These are phyloP conservation scores for Apis dorsata DNA, from an alignment of 1,140 invertebrate species.

Conservation along the genomic window DNA sequence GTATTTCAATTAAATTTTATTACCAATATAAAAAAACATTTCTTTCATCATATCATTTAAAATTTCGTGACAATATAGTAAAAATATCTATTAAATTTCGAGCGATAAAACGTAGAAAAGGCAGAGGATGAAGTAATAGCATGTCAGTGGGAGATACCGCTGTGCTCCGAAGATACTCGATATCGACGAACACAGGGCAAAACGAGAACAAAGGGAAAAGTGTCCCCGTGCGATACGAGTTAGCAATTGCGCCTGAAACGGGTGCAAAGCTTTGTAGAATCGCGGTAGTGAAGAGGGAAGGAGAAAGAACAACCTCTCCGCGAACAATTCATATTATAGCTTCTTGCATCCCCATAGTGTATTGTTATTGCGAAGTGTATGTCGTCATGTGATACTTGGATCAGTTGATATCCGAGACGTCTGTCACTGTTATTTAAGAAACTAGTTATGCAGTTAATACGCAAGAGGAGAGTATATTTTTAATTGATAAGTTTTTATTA, in stretches of 20 bases:
- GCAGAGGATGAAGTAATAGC: not conserved
- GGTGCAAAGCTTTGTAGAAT: slow-evolving; percentile 37
- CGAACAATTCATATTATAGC: slow-evolving; percentile 24
- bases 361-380: slow-evolving; percentile 16
- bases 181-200: slow-evolving; percentile 31
- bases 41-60: not conserved
- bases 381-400: not conserved
- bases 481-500: too few relatives aligned
- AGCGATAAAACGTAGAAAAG: too few relatives aligned
- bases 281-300: not conserved
- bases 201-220: slow-evolving; percentile 39
- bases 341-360: not conserved
- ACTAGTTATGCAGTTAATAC: not conserved
- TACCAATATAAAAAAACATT: not conserved
- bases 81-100: not conserved
- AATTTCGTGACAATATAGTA: not conserved
- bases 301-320: not conserved
- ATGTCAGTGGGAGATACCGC: not conserved
- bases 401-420: not conserved
- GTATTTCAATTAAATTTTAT: too few relatives aligned
- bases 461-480: not conserved
- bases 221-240: slow-evolving; percentile 25
- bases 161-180: slow-evolving; percentile 33
- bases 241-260: slow-evolving; percentile 20
- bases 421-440: not conserved